Conservation (phyloP, 1,140 invertebrate genomes). For the Atta cephalotes region DNA sequence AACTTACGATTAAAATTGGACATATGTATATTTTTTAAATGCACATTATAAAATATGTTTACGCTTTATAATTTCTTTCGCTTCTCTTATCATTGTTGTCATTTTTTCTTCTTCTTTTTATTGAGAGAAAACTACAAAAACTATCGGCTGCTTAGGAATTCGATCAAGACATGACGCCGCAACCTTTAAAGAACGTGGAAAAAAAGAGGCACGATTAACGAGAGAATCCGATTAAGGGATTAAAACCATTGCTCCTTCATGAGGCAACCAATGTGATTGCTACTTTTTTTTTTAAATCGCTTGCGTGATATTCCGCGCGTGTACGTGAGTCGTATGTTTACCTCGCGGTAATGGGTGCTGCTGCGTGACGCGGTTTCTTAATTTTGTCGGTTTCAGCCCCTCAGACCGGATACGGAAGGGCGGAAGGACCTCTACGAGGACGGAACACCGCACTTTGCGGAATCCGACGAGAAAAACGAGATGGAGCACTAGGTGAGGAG, state of each 20-base stretch:
- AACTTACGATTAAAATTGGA: no score
- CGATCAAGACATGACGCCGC: constrained; percentile 44
- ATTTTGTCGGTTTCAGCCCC: constrained; percentile 71
- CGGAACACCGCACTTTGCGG: constrained; percentile 61
- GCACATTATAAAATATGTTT: not conserved
- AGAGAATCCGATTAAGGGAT: constrained; percentile 70
- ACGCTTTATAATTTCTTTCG: not conserved
- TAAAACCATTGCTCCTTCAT: constrained; percentile 58
- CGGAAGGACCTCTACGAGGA: constrained; percentile 36
- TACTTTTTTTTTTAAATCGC: constrained; percentile 50
- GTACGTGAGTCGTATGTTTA: constrained; percentile 79
- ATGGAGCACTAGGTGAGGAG: not conserved
- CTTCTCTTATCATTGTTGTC: not conserved
- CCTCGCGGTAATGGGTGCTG: constrained; percentile 74
- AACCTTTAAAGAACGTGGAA: constrained; percentile 24
- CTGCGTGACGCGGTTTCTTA: constrained; percentile 77
- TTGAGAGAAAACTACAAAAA: constrained; percentile 31
- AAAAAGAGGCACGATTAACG: constrained; percentile 70
- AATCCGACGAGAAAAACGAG: constrained; percentile 64
- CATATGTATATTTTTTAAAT: not conserved
- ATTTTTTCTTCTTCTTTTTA: not conserved
- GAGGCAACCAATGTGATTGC: constrained; percentile 42
- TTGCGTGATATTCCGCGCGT: constrained; percentile 74
- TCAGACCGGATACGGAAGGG: constrained; percentile 15
- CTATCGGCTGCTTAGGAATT: constrained; percentile 59